A percentile compares a stretch with the other conserved stretches of the same genome.
Evolutionary conservation across 92 coral and sea anemone species (phyloP).

Genomic region (Actinostola sp.): DNA sequence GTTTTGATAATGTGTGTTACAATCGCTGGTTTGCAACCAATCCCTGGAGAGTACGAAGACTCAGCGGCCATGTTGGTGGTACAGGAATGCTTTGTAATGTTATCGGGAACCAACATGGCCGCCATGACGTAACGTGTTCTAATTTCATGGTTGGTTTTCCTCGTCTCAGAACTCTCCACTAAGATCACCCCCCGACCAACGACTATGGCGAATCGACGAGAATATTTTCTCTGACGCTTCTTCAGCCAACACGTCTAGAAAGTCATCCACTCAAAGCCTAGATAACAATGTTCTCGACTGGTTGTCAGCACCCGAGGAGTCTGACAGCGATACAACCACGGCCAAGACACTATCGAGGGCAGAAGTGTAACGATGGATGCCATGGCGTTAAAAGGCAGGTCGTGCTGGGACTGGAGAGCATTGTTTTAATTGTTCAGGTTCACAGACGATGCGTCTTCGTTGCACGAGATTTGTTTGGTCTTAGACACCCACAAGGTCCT

Average conservation of each 20-base stretch:
- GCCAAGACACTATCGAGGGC: neutral
- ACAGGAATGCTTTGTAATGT: neutral
- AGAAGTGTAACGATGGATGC: neutral
- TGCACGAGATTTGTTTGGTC: too few species aligned
- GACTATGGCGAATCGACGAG: constrained; percentile 79
- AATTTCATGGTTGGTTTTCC: neutral
- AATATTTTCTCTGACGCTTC: constrained; percentile 66
- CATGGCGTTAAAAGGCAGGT: neutral
- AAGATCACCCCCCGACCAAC: constrained; percentile 79
- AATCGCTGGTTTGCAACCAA: too few species aligned
- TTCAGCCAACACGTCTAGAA: constrained; percentile 59
- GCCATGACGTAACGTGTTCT: too few species aligned
- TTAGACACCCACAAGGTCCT: too few species aligned
- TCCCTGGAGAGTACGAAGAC: too few species aligned
- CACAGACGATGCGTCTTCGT: too few species aligned
- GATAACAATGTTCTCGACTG: constrained; percentile 24
- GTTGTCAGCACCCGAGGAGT: constrained; percentile 16
- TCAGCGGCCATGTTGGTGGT: too few species aligned
- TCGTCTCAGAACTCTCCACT: constrained; percentile 65
- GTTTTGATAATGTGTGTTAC: too few species aligned
- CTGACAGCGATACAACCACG: neutral
- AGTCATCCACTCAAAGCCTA: constrained; percentile 67
- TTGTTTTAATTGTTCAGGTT: too few species aligned
- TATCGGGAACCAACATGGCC: too few species aligned
- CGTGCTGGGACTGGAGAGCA: neutral